Evolutionary conservation across 1,140 invertebrate genomes (phyloP).

Genomic region (Tetramorium parvispinum): DNA sequence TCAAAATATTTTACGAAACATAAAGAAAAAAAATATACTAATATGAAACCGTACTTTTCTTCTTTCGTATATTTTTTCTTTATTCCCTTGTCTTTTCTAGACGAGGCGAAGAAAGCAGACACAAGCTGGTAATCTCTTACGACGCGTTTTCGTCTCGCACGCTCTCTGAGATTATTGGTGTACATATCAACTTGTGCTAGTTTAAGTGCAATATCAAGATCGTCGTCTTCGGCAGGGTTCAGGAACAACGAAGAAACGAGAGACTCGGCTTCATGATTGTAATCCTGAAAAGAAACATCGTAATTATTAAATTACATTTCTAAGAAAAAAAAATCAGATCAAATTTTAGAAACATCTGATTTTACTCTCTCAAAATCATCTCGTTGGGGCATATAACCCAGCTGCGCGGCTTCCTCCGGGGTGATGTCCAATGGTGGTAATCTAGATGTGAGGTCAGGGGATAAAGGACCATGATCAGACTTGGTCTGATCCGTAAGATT

Average conservation of each 20-base stretch:
- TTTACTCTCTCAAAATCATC: conserved; percentile 97
- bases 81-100: conserved; percentile 85
- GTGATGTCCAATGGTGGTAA: conserved; percentile 93
- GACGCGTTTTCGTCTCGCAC: conserved; percentile 94
- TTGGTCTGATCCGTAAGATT: conserved; percentile 91
- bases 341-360: conserved; percentile 45
- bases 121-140: conserved; percentile 95
- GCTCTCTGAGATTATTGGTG: conserved; percentile 92
- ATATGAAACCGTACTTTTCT: conserved; percentile 88
- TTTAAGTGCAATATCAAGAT: conserved; percentile 92
- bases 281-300: conserved; percentile 88
- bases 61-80: conserved; percentile 90
- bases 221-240: conserved; percentile 93
- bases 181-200: conserved; percentile 94
- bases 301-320: conserved; percentile 12
- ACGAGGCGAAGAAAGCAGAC: conserved; percentile 90
- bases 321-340: conserved; percentile 37
- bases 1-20: not conserved
- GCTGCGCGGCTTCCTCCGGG: conserved; percentile 92
- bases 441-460: conserved; percentile 89
- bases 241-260: conserved; percentile 93
- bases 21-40: conserved; percentile 7
- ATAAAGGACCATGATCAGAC: conserved; percentile 93
- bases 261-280: conserved; percentile 96
- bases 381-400: conserved; percentile 98